These are phyloP conservation scores for Prosapia bicincta DNA, from an alignment of 2,888 invertebrate species.

Conservation along the genomic window DNA sequence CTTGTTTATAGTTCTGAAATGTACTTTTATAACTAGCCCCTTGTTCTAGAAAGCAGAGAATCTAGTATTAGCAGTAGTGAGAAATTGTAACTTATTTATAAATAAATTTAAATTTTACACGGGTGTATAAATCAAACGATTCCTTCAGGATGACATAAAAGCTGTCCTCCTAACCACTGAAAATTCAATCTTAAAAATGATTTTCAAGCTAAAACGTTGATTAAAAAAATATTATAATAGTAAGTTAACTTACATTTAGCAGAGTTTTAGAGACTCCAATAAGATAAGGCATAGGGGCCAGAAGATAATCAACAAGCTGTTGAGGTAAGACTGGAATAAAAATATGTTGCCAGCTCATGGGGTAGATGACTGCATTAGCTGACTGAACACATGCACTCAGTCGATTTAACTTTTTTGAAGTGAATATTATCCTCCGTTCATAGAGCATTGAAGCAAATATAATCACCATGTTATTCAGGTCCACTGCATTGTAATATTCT, in stretches of 20 bases:
- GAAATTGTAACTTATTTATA: too few relatives aligned
- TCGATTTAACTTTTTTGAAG: constrained; percentile 82
- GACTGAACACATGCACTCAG: constrained; percentile 93
- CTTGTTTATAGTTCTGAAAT: too few relatives aligned
- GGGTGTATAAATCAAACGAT: too few relatives aligned
- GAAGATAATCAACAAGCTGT: constrained; percentile 82
- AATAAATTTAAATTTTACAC: too few relatives aligned
- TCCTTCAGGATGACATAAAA: too few relatives aligned
- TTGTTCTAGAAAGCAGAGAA: too few relatives aligned
- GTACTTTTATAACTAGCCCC: too few relatives aligned
- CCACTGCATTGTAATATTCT: constrained; percentile 97
- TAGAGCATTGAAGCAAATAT: constrained; percentile 94
- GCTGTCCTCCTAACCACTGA: too few relatives aligned
- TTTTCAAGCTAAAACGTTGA: too few relatives aligned
- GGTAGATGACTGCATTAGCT: constrained; percentile 90
- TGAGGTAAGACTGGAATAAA: constrained; percentile 93
- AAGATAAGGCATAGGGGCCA: constrained; percentile 97
- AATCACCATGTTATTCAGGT: constrained; percentile 90
- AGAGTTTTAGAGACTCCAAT: constrained; percentile 79
- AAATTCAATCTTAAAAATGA: too few relatives aligned
- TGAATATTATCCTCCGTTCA: constrained; percentile 91
- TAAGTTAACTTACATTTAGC: constrained; percentile 38
- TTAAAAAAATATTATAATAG: too few relatives aligned
- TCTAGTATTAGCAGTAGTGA: too few relatives aligned
- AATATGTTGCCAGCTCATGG: constrained; percentile 99